Evolutionary conservation across 2,113 vertebrate species (phyloP).

Genomic region (Microcebus lehilahytsara): DNA sequence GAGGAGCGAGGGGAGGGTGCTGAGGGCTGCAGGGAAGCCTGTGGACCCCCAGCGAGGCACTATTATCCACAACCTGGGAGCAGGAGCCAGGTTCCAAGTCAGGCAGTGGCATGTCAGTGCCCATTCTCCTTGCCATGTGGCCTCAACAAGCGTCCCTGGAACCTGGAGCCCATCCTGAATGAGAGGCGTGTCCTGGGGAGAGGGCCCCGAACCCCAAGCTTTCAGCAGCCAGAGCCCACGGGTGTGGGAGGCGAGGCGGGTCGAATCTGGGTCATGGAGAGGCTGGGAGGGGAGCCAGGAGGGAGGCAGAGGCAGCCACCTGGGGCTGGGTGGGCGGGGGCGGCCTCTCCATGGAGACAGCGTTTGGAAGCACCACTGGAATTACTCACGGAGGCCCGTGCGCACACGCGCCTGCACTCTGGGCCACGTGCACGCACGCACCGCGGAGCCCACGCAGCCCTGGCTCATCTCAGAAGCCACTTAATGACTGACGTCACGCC

Average conservation of each 20-base stretch:
- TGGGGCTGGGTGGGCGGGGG: not conserved
- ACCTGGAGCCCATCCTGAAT: not conserved
- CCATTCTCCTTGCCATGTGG: not conserved
- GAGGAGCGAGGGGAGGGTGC: not conserved
- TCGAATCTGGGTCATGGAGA: slow-evolving; percentile 51
- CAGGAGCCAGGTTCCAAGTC: not conserved
- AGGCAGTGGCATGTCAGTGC: accelerated
- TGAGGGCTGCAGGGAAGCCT: not conserved
- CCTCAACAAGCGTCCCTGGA: not conserved
- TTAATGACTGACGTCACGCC: not conserved
- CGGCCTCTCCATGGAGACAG: slow-evolving; percentile 67
- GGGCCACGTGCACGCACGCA: slow-evolving; percentile 1
- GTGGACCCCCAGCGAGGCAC: accelerated
- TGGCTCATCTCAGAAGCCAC: slow-evolving; percentile 27
- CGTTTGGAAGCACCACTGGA: slow-evolving; percentile 19
- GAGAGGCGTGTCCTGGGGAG: not conserved
- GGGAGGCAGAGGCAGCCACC: slow-evolving; percentile 44
- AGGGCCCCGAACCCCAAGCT: not conserved
- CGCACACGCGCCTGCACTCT: not conserved
- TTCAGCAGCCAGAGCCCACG: slow-evolving; percentile 2
- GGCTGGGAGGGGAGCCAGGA: not conserved
- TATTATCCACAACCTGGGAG: not conserved
- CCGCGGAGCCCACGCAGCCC: not conserved
- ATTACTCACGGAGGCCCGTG: slow-evolving; percentile 33
- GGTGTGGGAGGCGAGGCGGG: slow-evolving; percentile 7